Conservation (phyloP, 2,888 invertebrate genomes). For the Synanthedon vespiformis region DNA sequence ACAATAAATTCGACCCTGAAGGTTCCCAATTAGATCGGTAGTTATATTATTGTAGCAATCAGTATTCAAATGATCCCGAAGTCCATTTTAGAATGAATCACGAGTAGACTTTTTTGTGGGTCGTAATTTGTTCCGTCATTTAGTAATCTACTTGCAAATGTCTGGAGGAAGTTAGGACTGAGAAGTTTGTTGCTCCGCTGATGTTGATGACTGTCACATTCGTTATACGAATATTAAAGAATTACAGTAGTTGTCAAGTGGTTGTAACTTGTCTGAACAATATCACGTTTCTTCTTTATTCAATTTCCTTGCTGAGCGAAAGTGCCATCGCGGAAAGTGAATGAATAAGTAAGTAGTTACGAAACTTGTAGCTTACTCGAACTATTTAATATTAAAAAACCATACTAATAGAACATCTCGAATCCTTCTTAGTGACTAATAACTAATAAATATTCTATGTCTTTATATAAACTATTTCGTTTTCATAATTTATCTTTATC, state of each 20-base stretch:
- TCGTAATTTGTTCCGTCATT: constrained; percentile 13
- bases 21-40: too few relatives aligned
- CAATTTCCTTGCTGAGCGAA: constrained; percentile 33
- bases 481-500: too few relatives aligned
- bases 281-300: constrained; percentile 61
- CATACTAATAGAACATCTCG: too few relatives aligned
- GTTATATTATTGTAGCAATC: background rate
- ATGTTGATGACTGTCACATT: constrained; percentile 3
- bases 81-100: background rate
- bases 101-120: constrained; percentile 2
- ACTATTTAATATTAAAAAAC: too few relatives aligned
- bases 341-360: too few relatives aligned
- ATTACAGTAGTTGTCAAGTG: constrained; percentile 8
- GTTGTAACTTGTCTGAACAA: constrained; percentile 25
- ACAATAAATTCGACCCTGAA: too few relatives aligned
- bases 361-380: too few relatives aligned
- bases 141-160: constrained; percentile 24
- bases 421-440: too few relatives aligned
- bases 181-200: constrained; percentile 15
- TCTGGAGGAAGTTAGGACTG: constrained; percentile 19
- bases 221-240: constrained; percentile 12
- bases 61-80: background rate
- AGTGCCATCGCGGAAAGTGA: too few relatives aligned
- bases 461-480: too few relatives aligned
- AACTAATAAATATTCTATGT: too few relatives aligned